Percentiles rank a stretch among this genome's conserved stretches.
Evolutionary conservation across 2,797 vertebrate species (phyloP).

Genomic region (Lophura swinhoii): DNA sequence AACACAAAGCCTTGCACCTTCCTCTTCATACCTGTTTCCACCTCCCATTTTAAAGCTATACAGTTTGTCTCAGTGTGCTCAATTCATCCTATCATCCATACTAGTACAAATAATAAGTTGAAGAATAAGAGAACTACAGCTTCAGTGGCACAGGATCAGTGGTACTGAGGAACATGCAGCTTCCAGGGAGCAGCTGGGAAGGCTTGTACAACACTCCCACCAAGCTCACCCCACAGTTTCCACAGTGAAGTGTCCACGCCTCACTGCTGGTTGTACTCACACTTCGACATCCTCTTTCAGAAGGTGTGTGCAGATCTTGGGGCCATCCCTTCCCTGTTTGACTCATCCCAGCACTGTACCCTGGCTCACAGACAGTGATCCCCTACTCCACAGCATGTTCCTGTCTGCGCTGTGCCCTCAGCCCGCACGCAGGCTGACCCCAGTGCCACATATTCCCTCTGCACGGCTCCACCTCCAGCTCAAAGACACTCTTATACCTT

Average conservation of each 20-base stretch:
- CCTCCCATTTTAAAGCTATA: background rate
- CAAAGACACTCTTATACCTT: conserved; percentile 82
- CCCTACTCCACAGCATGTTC: too few relatives aligned
- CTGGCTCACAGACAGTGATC: background rate
- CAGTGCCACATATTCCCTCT: background rate
- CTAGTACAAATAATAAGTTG: background rate
- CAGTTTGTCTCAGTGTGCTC: background rate
- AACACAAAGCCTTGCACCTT: background rate
- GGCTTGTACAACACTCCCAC: background rate
- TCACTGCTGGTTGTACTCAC: background rate
- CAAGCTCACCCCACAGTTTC: background rate
- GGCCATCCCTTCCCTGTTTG: background rate
- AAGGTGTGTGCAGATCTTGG: background rate
- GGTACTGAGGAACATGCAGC: background rate
- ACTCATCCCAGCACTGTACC: background rate
- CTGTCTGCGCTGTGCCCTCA: too few relatives aligned
- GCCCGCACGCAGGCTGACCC: background rate
- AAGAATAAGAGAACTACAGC: background rate
- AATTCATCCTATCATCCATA: background rate
- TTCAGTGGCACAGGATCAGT: background rate
- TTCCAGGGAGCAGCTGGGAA: background rate
- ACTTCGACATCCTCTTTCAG: background rate
- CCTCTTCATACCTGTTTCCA: background rate
- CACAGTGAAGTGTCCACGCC: rapidly evolving
- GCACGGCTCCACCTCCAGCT: background rate